phyloP scores from a whole-genome alignment of 1,140 invertebrate genomes.

The Orchestia grillus region DNA sequence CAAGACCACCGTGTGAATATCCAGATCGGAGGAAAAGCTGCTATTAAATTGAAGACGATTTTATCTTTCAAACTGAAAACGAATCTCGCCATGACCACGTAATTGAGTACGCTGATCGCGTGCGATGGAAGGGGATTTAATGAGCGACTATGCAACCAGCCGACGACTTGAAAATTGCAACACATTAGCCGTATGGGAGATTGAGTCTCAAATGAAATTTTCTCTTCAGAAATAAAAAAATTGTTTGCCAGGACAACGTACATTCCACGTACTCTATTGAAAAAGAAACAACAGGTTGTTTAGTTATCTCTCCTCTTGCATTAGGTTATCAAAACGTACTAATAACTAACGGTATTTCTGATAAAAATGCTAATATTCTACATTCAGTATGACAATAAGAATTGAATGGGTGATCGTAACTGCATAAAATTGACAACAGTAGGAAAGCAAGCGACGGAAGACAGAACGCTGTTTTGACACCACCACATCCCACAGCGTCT shows the following conservation, averaged over 20 bases:
- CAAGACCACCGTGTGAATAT: too few species aligned
- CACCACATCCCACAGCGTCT: background rate
- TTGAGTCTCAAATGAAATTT: too few species aligned
- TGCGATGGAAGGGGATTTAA: too few species aligned
- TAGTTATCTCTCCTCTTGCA: background rate
- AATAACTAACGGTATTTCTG: background rate
- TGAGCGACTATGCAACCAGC: too few species aligned
- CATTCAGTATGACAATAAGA: background rate
- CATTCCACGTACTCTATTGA: background rate
- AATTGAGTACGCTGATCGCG: background rate
- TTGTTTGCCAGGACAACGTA: background rate
- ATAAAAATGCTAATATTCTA: background rate
- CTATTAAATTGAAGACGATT: background rate
- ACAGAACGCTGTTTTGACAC: background rate
- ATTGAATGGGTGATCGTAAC: background rate
- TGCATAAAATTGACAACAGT: background rate
- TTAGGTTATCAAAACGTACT: background rate
- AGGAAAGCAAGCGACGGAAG: background rate
- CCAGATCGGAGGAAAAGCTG: background rate
- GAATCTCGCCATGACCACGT: too few species aligned
- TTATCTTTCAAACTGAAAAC: background rate
- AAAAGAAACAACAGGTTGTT: background rate
- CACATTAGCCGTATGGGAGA: too few species aligned
- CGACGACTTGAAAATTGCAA: too few species aligned
- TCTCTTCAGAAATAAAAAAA: too few species aligned